Percentiles rank a stretch among this genome's conserved stretches.
Conservation (phyloP, 2,888 invertebrate genomes). For the Protophormia terraenovae region DNA sequence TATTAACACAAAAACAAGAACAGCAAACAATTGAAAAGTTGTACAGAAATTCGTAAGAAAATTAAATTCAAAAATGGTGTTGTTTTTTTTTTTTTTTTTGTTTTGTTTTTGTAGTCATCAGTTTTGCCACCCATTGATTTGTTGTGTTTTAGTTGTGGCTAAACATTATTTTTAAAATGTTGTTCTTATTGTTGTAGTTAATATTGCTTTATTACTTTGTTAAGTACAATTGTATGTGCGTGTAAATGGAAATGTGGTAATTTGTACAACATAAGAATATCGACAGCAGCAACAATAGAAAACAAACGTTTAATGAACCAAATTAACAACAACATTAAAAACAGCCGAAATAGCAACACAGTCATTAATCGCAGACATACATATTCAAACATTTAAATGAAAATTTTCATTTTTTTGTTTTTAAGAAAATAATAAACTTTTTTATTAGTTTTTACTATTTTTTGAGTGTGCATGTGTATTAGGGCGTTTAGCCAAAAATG, state of each 20-base stretch:
- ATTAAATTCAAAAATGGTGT: background rate
- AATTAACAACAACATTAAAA: background rate
- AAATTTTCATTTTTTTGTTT: background rate
- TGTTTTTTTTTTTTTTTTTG: too few relatives aligned
- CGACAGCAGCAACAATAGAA: background rate
- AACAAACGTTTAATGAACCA: background rate
- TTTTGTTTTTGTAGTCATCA: background rate
- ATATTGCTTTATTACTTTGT: background rate
- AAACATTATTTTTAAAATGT: background rate
- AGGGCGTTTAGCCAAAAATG: too few relatives aligned
- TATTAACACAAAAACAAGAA: background rate
- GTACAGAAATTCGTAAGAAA: background rate
- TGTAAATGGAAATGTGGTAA: background rate
- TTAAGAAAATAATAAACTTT: background rate
- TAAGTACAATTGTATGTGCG: background rate
- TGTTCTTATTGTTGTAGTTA: background rate
- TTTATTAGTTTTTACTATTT: background rate
- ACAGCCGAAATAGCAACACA: background rate
- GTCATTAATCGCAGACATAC: background rate
- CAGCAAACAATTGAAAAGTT: background rate
- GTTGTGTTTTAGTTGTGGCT: background rate
- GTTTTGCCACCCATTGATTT: constrained; percentile 25
- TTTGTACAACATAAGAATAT: background rate
- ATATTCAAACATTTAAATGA: constrained; percentile 1
- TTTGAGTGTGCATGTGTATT: too few relatives aligned